phyloP scores from a whole-genome alignment of 2,888 invertebrate genomes.

The Drosophila colorata region DNA sequence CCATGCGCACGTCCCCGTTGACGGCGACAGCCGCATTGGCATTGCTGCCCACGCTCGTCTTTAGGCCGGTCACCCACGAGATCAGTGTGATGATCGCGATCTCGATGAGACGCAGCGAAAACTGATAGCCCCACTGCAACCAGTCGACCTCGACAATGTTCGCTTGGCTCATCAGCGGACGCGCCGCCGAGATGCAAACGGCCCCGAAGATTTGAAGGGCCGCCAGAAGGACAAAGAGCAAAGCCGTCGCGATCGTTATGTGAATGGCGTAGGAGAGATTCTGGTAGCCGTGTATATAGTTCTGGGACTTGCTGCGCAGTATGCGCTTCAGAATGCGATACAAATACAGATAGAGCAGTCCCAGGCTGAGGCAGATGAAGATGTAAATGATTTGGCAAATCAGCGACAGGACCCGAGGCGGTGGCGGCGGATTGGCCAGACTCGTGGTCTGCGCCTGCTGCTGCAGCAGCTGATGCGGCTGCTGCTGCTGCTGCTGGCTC shows the following conservation, averaged over 20 bases:
- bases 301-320: slow-evolving; percentile 91
- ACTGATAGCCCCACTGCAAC: slow-evolving; percentile 97
- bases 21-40: slow-evolving; percentile 29
- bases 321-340: slow-evolving; percentile 92
- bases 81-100: slow-evolving; percentile 94
- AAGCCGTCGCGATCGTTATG: slow-evolving; percentile 94
- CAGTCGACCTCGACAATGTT: slow-evolving; percentile 89
- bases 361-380: slow-evolving; percentile 92
- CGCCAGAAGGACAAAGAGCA: slow-evolving; percentile 93
- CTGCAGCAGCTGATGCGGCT: slow-evolving; percentile 62
- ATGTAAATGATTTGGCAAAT: slow-evolving; percentile 95
- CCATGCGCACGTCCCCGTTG: slow-evolving; percentile 58
- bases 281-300: slow-evolving; percentile 91
- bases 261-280: slow-evolving; percentile 95
- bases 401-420: slow-evolving; percentile 88
- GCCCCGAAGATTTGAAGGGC: slow-evolving; percentile 94
- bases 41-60: slow-evolving; percentile 86
- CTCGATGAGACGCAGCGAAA: slow-evolving; percentile 93
- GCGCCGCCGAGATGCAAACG: slow-evolving; percentile 87
- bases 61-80: slow-evolving; percentile 94
- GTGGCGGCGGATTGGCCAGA: slow-evolving; percentile 76
- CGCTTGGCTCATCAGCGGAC: slow-evolving; percentile 82
- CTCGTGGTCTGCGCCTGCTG: slow-evolving; percentile 40
- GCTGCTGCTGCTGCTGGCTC: slow-evolving; percentile 65
- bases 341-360: slow-evolving; percentile 93